These are phyloP conservation scores for Fragum fragum DNA, from an alignment of 2,888 invertebrate genomes.

Conservation along the genomic window DNA sequence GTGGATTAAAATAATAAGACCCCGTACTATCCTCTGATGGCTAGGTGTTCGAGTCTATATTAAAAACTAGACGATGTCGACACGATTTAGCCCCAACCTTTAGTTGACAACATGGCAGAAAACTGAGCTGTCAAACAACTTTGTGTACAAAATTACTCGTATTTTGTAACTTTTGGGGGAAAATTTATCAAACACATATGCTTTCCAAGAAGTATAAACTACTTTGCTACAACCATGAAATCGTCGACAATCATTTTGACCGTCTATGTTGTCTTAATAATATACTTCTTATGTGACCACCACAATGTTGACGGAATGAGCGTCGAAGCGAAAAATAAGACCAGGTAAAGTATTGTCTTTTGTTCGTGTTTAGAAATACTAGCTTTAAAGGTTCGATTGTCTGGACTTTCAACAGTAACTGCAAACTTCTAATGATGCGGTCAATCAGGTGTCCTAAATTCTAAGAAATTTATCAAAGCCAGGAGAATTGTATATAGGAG, in stretches of 20 bases:
- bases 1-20: no score
- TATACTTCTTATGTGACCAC: conserved; percentile 2
- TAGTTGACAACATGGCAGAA: conserved; percentile 29
- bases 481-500: no score
- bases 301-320: conserved; percentile 15
- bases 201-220: background rate
- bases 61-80: background rate
- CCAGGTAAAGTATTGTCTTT: no score
- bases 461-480: no score
- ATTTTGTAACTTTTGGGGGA: background rate
- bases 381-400: no score
- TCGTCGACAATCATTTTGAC: background rate
- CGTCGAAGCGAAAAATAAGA: conserved; percentile 18
- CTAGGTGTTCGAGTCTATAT: no score
- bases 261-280: background rate
- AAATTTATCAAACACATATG: background rate
- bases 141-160: background rate
- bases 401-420: no score
- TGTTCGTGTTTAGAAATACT: no score
- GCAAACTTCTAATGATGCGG: no score
- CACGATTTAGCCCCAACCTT: background rate
- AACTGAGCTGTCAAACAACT: conserved; percentile 7
- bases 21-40: no score
- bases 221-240: background rate
- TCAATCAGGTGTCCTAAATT: no score